Base-by-base conservation (phyloP, 2,113 vertebrate species). In the Tichodroma muraria region DNA sequence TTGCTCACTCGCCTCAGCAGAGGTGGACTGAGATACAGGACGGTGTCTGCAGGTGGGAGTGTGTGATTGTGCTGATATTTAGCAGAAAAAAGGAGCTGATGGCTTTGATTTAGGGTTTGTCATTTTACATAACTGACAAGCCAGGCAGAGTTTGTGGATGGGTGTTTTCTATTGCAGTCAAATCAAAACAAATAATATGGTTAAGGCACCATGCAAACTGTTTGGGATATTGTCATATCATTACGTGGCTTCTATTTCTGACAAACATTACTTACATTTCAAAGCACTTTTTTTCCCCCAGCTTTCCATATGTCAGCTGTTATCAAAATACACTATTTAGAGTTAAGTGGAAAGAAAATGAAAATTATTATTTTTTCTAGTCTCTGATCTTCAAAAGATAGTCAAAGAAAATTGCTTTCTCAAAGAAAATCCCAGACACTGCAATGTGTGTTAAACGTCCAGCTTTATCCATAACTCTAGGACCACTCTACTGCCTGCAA, bases 301-400 rank as follows among this genome's bases (percentile, higher is more conserved):
- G 60, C n/a, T 85, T 93, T 94, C 79, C 87, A 80, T 90, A 93
- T 93, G 89, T 83, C 68, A 95, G 33, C 66, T 90, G 40, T 56
- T 93, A 85, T 77, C 64, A 63, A 93, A 94, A 93, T n/a, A 35
- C 11, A 70, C 35, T 80, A 15, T 69, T 92, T 40, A 22, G 12
- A 78, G 11, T 56, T 79, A 70, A 35, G 25, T 15, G 13, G 42
- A 64, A 94, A 71, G 30, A 73, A 82, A 82, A 77, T 69, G n/a
- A 77, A 85, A 63, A 66, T 37, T 4, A 27, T 45, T 84, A 8
- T 63, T 80, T 85, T 72, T 75, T 54, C 50, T 79, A 38, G n/a
- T 57, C 28, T 85, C 81, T 61, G 21, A 23, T 82, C 40, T 77
- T 80, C n/a, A 80, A 25, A 6, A n/a, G n/a, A n/a, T n/a, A n/a